Base-by-base conservation (phyloP, 2,888 invertebrate species). In the Mythimna lalbum region DNA sequence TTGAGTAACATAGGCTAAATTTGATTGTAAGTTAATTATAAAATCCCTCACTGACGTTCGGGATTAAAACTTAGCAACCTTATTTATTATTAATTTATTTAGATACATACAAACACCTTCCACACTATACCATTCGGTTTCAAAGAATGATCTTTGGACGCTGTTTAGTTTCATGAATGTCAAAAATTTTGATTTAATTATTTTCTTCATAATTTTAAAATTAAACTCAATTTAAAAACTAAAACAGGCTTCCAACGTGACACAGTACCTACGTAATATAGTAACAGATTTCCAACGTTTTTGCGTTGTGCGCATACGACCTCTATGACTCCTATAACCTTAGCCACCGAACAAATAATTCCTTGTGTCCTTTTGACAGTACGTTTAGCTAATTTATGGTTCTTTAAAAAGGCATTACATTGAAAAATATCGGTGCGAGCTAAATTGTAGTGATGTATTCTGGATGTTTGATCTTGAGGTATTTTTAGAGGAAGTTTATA, bases 301-400 rank as follows among this genome's bases (percentile, higher is more conserved):
- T 82, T 83, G 63, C 70, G 68, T 66, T 76, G 73, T 79, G 77
- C 78, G 75, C 76, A 68, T 69, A 65, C 66, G 86, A 88, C 88
- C 89, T 76, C 67, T 27, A 23, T 86, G 89, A 89, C 89, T 85
- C 69, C 57, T 83, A 73, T 83, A 79, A 89, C 89, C 88, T 89
- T 82, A 80, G 80, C 76, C 78, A 78, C 63, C 80, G 73, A 82
- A 80, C 85, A 77, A 67, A 76, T 76, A 71, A 69, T 73, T 80
- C 68, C 65, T 69, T 63, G 65, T 76, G 79, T 80, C 77, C 73
- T 85, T 83, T 77, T 70, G 74, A 77, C 70, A 78, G 66, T 53
- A 67, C 49, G 49, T 78, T 76, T 67, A 56, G 74, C 36, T 80
- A 57, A 78, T 81, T 78, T 74, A 72, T 73, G 21, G n/a, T 57